A percentile compares a stretch with the other conserved stretches of the same genome.
Conservation (phyloP, 2,113 vertebrate species). For the Corythornis madagascariensis region DNA sequence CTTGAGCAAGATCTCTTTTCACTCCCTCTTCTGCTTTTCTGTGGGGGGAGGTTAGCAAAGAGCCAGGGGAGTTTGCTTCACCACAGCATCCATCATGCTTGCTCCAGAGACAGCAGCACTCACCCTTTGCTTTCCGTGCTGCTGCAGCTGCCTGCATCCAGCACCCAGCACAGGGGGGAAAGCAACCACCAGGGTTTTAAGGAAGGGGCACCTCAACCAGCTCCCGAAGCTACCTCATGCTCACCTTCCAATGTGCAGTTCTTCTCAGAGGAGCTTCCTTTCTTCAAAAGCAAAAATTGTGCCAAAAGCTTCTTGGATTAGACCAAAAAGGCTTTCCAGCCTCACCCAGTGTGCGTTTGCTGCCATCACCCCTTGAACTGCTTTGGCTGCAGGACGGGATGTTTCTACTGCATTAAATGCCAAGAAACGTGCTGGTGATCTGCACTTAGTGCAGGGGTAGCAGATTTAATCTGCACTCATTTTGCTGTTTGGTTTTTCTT, state of each 20-base stretch:
- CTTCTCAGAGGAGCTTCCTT: neutral
- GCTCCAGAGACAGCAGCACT: neutral
- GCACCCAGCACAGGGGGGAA: accelerated
- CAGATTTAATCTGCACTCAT: neutral
- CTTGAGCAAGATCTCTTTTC: neutral
- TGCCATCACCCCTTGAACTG: neutral
- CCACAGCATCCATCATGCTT: neutral
- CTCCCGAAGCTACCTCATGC: neutral
- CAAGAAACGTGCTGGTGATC: neutral
- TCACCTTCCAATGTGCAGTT: neutral
- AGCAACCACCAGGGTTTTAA: accelerated
- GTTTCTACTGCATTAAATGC: neutral
- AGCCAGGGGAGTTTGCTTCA: neutral
- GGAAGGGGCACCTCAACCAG: neutral
- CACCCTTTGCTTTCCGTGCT: neutral
- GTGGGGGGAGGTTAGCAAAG: neutral
- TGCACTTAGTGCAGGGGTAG: neutral
- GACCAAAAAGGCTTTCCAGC: neutral
- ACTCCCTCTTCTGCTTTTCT: neutral
- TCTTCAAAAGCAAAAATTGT: neutral
- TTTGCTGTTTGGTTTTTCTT: neutral
- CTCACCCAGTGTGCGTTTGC: neutral
- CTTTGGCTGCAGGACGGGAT: neutral
- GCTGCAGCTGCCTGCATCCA: neutral
- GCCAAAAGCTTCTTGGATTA: neutral